Evolutionary conservation across 1,140 invertebrate species (phyloP), one percentile per base, ranked within the genome.

Genomic region (Lineus longissimus): DNA sequence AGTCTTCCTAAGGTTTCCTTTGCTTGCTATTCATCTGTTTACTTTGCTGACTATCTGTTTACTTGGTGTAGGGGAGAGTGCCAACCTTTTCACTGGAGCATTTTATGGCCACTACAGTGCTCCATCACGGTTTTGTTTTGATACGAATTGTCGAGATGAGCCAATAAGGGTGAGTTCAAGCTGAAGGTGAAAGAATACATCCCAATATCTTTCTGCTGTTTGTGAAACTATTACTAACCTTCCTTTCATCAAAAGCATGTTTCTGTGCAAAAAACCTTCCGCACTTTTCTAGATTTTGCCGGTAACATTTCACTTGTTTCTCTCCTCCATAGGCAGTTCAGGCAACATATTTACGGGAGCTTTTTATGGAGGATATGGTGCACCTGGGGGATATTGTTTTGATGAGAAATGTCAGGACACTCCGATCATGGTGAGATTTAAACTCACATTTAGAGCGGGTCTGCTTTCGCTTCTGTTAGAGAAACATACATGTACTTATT

Each of bases 81-180:
- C 81, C 30, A 70, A 81, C 57, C 59, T 86, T 22, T 86, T 86
- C 67, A 85, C 78, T 59, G 77, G 76, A 36, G 74, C 68, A 29
- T 59, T 77, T n/a, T 70, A 68, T 22, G 92, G 93, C 68, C 87
- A 84, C 1, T 96, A 96, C 75, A 84, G 84, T 0, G 88, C 93
- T 17, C 94, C 93, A 0, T 84, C 86, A 4, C 92, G 91, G 0
- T 96, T 93, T 80, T 95, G 93, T 75, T 97, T 94, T 76, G 94
- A 97, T 76, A 82, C 90, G 0, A 79, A 89, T 0, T 95, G 94
- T 74, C 68, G 75, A 0, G 93, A 95, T 79, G 89, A 92, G 56
- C 92, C 92, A 27, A 82, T 88, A 22, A 84, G 84, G 79, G 81
- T 82, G 69, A 58, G 66, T 62, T 45, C 13, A 47, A 25, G 41